phyloP scores from a whole-genome alignment of 2,888 invertebrate species.

The Eustalomyia histrio region DNA sequence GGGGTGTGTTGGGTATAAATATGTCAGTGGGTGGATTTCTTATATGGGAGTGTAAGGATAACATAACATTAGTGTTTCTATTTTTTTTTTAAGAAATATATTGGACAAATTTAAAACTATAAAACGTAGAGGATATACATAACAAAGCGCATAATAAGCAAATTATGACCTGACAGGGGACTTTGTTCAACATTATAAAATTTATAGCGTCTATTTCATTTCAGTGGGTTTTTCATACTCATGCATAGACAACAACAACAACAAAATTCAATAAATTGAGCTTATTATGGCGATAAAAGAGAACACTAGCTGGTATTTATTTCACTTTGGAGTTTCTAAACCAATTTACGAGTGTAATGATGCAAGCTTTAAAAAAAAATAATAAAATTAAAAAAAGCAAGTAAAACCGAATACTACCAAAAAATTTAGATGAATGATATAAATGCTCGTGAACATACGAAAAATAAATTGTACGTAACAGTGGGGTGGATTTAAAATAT shows the following conservation, averaged over 20 bases:
- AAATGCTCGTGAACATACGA: neutral
- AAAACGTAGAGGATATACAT: slow-evolving; percentile 68
- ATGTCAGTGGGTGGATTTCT: slow-evolving; percentile 1
- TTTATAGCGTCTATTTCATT: slow-evolving; percentile 71
- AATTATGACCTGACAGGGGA: slow-evolving; percentile 73
- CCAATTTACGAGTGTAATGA: slow-evolving; percentile 72
- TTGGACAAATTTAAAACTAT: slow-evolving; percentile 74
- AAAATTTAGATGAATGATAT: slow-evolving; percentile 3
- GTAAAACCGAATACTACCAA: neutral
- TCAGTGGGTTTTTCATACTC: slow-evolving; percentile 4
- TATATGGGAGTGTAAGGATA: slow-evolving; percentile 29
- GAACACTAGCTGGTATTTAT: slow-evolving; percentile 69
- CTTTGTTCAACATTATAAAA: slow-evolving; percentile 69
- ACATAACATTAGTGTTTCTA: neutral
- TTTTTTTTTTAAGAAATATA: slow-evolving; percentile 30
- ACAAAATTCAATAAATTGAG: slow-evolving; percentile 77
- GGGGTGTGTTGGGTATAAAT: slow-evolving; percentile 22
- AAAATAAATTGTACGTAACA: neutral
- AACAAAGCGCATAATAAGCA: slow-evolving; percentile 77
- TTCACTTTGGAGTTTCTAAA: slow-evolving; percentile 70
- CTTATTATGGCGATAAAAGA: slow-evolving; percentile 77
- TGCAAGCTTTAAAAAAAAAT: slow-evolving; percentile 38
- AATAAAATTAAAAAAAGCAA: neutral
- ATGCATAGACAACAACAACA: slow-evolving; percentile 24
- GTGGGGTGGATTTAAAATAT: neutral